phyloP scores from a whole-genome alignment of 2,888 invertebrate species.

The Acanthosepion lycidas region DNA sequence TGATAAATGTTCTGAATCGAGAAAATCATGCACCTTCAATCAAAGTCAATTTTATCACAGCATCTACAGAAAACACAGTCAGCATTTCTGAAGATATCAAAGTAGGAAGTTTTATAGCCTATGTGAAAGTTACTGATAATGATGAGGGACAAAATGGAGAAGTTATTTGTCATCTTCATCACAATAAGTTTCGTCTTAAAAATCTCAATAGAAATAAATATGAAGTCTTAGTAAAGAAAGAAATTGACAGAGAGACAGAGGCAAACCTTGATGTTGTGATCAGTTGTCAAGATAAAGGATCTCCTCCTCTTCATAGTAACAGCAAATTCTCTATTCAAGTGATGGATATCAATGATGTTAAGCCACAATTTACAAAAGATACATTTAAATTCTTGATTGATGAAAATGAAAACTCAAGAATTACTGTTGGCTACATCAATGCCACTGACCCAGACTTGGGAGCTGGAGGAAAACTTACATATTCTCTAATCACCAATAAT shows the following conservation, averaged over 20 bases:
- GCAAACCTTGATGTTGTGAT: not conserved
- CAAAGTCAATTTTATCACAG: not conserved
- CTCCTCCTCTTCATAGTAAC: slow-evolving; percentile 33
- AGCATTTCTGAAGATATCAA: not conserved
- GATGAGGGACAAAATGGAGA: not conserved
- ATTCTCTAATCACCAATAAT: not conserved
- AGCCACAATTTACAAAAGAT: not conserved
- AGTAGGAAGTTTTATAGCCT: not conserved
- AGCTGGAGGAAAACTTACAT: not conserved
- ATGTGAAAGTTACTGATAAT: not conserved
- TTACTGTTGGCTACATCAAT: not conserved
- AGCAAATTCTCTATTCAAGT: slow-evolving; percentile 12
- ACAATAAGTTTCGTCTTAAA: not conserved
- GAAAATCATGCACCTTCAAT: not conserved
- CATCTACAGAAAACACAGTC: not conserved
- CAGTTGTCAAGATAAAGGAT: not conserved
- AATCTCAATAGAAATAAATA: not conserved
- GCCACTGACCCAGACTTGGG: slow-evolving; percentile 4
- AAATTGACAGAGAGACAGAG: not conserved
- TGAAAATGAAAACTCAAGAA: not conserved
- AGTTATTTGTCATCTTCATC: not conserved
- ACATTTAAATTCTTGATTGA: not conserved
- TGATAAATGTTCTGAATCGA: not conserved
- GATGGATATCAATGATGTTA: not conserved
- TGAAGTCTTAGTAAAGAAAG: not conserved